A percentile compares a stretch with the other conserved stretches of the same genome.
phyloP scores from a whole-genome alignment of 2,888 invertebrate species.

The Agrochola lychnidis region DNA sequence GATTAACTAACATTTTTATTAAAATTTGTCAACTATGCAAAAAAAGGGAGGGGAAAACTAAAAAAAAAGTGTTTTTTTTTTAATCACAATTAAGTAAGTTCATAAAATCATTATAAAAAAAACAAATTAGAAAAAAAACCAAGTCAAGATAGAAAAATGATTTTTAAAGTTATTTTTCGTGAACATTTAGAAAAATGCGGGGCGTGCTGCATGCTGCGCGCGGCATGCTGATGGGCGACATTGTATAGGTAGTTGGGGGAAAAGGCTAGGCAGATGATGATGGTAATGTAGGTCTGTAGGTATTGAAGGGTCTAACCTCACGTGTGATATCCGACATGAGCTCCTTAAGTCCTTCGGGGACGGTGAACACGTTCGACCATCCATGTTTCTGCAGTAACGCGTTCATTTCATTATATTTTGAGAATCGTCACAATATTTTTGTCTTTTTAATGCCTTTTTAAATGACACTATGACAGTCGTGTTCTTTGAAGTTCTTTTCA shows the following conservation, averaged over 20 bases:
- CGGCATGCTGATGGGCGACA: too few relatives aligned
- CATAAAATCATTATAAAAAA: too few relatives aligned
- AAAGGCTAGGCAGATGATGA: neutral
- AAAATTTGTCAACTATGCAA: too few relatives aligned
- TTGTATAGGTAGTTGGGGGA: neutral
- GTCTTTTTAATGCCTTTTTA: neutral
- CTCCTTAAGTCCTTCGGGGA: constrained; percentile 94
- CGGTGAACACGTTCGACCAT: constrained; percentile 82
- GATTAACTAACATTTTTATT: too few relatives aligned
- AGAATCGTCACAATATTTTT: neutral
- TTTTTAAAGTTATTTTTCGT: too few relatives aligned
- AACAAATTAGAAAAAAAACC: too few relatives aligned
- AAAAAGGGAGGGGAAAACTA: too few relatives aligned
- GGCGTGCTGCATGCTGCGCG: too few relatives aligned
- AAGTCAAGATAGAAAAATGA: too few relatives aligned
- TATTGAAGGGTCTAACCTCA: constrained; percentile 87
- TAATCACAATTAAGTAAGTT: too few relatives aligned
- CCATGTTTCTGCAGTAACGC: constrained; percentile 86
- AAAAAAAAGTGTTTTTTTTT: too few relatives aligned
- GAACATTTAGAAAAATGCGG: too few relatives aligned
- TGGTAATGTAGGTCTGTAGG: neutral
- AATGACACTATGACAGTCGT: neutral
- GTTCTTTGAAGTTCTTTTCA: constrained; percentile 8
- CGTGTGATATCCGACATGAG: constrained; percentile 94
- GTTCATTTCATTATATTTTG: constrained; percentile 77